Conservation (phyloP, 1,140 invertebrate genomes). For the Drosophila melanogaster region Release_6_plus_ISO1_MT NT_037436.4:15459501-15460000, state of each 20-base stretch:
- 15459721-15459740: conserved; percentile 24
- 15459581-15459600: not conserved
- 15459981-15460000: conserved; percentile 63
- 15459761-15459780: conserved; percentile 33
- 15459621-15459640: conserved; percentile 44
- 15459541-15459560: too few species aligned
- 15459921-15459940: conserved; percentile 64
- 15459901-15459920: conserved; percentile 37
- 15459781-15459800: conserved; percentile 40
- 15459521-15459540: too few species aligned
- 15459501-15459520: too few species aligned
- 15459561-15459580: too few species aligned
- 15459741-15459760: conserved; percentile 26
- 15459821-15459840: conserved; percentile 79
- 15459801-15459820: conserved; percentile 75
- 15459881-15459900: conserved; percentile 60
- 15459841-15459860: conserved; percentile 59
- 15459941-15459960: conserved; percentile 28
- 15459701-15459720: conserved; percentile 8
- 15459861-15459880: conserved; percentile 21
- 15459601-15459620: too few species aligned
- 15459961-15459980: conserved; percentile 49
- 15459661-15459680: conserved; percentile 34
- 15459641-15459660: conserved; percentile 59
- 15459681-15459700: conserved; percentile 12